Evolutionary conservation across 2,113 vertebrate genomes (phyloP).

Genomic region (Piprites chloris): DNA sequence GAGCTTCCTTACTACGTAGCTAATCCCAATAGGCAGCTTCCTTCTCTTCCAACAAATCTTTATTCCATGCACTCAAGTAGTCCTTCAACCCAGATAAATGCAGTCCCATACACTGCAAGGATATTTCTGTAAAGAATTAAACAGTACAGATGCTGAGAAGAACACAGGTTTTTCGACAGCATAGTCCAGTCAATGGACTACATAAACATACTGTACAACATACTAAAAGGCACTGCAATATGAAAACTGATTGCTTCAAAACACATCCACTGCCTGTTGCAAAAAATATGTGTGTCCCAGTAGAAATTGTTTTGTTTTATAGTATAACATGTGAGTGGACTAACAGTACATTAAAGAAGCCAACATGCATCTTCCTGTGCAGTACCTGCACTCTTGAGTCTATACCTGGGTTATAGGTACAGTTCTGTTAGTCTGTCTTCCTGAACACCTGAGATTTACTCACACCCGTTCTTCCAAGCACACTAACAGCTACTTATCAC

Average conservation of each 20-base stretch:
- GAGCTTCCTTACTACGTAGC: neutral
- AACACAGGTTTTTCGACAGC: neutral
- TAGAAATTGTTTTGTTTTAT: neutral
- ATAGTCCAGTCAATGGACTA: neutral
- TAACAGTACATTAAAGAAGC: neutral
- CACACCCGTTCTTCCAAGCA: neutral
- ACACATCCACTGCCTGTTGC: neutral
- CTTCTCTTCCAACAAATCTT: neutral
- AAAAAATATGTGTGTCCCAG: neutral
- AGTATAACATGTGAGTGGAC: neutral
- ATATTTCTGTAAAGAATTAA: neutral
- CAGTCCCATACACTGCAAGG: neutral
- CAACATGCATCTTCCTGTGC: neutral
- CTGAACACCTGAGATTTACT: neutral
- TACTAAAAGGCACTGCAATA: neutral
- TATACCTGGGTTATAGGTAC: neutral
- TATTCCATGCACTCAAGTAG: neutral
- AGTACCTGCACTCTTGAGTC: neutral
- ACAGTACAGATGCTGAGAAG: neutral
- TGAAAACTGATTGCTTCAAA: neutral
- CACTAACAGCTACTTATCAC: neutral
- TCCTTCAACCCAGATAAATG: neutral
- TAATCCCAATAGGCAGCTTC: neutral
- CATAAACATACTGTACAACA: neutral
- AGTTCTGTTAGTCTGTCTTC: neutral